Conservation (phyloP, 2,888 invertebrate genomes). For the Lepidonotus clava region DNA sequence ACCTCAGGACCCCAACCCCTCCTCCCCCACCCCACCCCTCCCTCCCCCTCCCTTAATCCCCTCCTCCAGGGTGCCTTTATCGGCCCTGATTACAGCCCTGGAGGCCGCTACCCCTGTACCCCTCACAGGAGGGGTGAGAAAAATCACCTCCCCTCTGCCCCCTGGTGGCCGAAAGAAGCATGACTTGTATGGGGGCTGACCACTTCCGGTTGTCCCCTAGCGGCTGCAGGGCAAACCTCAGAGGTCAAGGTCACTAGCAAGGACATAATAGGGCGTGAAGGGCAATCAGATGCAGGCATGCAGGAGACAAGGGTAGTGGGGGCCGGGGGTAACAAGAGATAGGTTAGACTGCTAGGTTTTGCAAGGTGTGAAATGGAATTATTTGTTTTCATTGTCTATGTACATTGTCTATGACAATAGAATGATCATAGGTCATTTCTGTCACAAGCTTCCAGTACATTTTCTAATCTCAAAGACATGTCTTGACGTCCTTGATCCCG, state of each 20-base stretch:
- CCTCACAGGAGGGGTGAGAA: background rate
- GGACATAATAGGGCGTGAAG: background rate
- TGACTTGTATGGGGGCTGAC: background rate
- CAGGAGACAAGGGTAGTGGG: background rate
- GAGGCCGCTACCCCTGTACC: background rate
- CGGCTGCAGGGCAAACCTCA: background rate
- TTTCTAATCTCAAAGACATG: no score
- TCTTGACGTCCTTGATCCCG: no score
- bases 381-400: no score
- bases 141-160: background rate
- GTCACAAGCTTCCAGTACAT: no score
- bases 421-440: no score
- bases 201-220: background rate
- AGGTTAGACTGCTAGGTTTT: no score
- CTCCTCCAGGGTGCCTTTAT: background rate
- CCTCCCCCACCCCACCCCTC: background rate
- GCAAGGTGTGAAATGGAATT: no score
- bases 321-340: background rate
- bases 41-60: background rate
- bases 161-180: background rate
- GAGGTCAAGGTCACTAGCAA: background rate
- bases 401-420: no score
- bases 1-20: background rate
- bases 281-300: background rate
- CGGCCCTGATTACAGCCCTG: background rate